Percentiles rank a stretch among this genome's conserved stretches.
These are phyloP conservation scores for Sipha flava DNA, from an alignment of 1,140 invertebrate genomes.

Conservation along the genomic window DNA sequence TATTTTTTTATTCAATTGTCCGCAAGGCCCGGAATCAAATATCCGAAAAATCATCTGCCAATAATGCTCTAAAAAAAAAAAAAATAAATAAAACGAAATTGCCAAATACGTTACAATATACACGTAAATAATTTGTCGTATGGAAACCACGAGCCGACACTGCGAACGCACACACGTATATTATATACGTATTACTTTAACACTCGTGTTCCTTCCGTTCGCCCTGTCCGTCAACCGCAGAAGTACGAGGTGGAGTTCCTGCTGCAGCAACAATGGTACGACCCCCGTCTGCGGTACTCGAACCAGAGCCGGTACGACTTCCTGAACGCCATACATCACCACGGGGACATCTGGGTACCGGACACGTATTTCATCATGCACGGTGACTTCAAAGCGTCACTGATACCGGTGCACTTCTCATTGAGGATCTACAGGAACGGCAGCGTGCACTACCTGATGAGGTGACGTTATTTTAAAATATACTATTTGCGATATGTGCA, in stretches of 20 bases:
- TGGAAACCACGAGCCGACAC: no score
- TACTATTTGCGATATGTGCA: no score
- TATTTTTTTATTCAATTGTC: not conserved
- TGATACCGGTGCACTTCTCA: conserved; percentile 83
- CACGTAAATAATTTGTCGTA: no score
- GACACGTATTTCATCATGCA: conserved; percentile 94
- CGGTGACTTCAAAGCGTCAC: conserved; percentile 84
- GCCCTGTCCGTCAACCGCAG: conserved; percentile 48
- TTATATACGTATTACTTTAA: no score
- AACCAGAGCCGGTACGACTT: conserved; percentile 76
- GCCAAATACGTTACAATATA: no score
- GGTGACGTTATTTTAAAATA: conserved; percentile 48
- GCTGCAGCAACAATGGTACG: conserved; percentile 82
- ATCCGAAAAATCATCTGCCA: no score
- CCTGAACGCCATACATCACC: conserved; percentile 82
- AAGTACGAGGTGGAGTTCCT: conserved; percentile 93
- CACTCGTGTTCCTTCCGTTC: no score
- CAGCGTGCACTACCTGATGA: conserved; percentile 84
- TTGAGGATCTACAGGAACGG: conserved; percentile 82
- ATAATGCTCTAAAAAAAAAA: no score
- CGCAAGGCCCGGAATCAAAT: no score
- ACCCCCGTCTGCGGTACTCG: conserved; percentile 73
- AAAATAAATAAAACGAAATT: no score
- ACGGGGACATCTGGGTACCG: conserved; percentile 81
- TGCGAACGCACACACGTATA: no score